Base-by-base conservation (phyloP, 1,140 invertebrate genomes). In the Pachypeltis micranthus region DNA sequence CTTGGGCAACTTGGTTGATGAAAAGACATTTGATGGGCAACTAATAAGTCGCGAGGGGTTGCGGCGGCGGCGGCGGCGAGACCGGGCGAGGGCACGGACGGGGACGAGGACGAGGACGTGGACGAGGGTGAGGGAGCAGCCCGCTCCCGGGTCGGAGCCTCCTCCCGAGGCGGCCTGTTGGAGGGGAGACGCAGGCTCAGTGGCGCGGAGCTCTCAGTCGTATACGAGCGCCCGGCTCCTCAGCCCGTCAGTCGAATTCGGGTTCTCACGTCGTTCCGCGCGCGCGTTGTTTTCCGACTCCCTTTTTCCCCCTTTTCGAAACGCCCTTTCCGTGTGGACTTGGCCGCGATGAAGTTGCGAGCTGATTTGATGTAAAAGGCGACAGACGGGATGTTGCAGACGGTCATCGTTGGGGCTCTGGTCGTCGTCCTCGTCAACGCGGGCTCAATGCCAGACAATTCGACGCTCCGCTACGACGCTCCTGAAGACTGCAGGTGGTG, bases 401-500 rank as follows among this genome's bases (percentile, higher is more conserved):
- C 19, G 7, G 23, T 51, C 4, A 14, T 51, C 21, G 47, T 21
- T 4, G 47, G 47, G 4, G 47, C 21, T 51, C 21, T 51, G 19
- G 47, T 21, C 12, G 21, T 21, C 4, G 31, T 16, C 7, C 21
- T 51, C 4, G 47, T 21, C 12, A 21, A 4, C 4, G 31, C 31
- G 31, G 31, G 7, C 31, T 10, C 47, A 21, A 4, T 21, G 10
- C 10, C 47, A 4, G 47, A 51, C 47, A 51, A 51, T 21, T n/a
- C 57, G 25, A 61, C 70, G 64, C 62, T 74, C 75, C 65, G 75
- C 68, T 89, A 90, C 74, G 88, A 90, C 72, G 85, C 87, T 65
- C 87, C 88, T 16, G 87, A 91, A 68, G 86, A 90, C 71, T 92
- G 89, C 70, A 83, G 84, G 68, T 87, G 85, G 85, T 83, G 82